Conservation (phyloP, 2,888 invertebrate genomes). For the Mythimna ferrago region DNA sequence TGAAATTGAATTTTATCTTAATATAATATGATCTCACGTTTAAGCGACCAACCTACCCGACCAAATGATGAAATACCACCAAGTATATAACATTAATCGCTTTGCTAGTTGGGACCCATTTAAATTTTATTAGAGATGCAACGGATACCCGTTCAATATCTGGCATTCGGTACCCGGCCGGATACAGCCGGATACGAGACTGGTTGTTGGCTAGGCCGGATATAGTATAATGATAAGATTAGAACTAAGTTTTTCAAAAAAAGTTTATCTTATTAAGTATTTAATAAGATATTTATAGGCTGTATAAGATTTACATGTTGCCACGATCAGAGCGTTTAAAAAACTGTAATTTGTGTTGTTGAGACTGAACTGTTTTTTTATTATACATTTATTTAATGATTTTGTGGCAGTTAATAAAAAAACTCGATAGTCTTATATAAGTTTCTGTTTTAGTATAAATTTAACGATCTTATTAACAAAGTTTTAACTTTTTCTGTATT, state of each 20-base stretch:
- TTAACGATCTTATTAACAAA: not conserved
- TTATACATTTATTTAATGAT: not conserved
- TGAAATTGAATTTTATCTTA: not conserved
- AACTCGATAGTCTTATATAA: not conserved
- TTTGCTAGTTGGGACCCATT: slow-evolving; percentile 37
- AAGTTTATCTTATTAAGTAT: not conserved
- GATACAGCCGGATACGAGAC: not conserved
- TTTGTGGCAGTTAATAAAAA: not conserved
- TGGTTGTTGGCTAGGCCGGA: slow-evolving; percentile 3
- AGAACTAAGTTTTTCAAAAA: slow-evolving; percentile 1
- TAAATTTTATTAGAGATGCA: slow-evolving; percentile 37
- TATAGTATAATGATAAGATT: not conserved
- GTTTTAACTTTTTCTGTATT: not conserved
- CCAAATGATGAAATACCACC: not conserved
- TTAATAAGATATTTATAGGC: not conserved
- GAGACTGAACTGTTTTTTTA: not conserved
- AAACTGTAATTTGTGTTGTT: not conserved
- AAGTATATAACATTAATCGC: not conserved
- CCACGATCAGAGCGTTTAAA: not conserved
- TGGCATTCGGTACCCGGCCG: slow-evolving; percentile 8
- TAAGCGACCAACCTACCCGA: slow-evolving; percentile 6
- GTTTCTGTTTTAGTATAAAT: not conserved
- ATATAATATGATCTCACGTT: not conserved
- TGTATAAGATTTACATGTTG: not conserved
- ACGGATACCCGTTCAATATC: slow-evolving; percentile 19